A percentile compares a stretch with the other conserved stretches of the same genome.
Evolutionary conservation across 2,113 vertebrate genomes (phyloP).

Genomic region (Lepus americanus): DNA sequence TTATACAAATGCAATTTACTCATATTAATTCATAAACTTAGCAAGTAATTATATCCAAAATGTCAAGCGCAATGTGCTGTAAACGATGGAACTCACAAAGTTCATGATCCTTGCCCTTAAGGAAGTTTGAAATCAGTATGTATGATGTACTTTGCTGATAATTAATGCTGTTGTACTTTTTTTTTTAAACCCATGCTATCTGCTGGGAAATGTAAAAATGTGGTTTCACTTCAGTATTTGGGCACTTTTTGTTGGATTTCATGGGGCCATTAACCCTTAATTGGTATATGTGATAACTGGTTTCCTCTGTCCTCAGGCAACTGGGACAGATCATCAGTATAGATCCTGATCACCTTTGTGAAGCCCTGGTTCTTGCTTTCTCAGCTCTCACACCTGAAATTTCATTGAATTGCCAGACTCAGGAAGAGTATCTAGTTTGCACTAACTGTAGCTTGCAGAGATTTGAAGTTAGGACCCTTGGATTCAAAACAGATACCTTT

Average conservation of each 20-base stretch:
- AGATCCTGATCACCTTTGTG: background rate
- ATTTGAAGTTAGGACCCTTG: constrained; percentile 33
- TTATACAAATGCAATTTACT: background rate
- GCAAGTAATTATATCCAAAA: background rate
- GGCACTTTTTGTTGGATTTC: background rate
- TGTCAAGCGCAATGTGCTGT: background rate
- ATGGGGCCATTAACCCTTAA: background rate
- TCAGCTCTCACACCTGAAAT: constrained; percentile 3
- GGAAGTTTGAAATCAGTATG: constrained; percentile 29
- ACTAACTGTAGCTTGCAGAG: background rate
- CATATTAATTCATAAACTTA: background rate
- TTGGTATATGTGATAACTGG: background rate
- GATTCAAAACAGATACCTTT: constrained; percentile 29
- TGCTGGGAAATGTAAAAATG: constrained; percentile 23
- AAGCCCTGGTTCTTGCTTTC: background rate
- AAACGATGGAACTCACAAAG: background rate
- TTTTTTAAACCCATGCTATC: background rate
- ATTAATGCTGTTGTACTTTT: background rate
- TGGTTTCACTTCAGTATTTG: background rate
- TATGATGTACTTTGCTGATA: constrained; percentile 26
- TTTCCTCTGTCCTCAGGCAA: background rate
- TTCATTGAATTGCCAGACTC: constrained; percentile 1
- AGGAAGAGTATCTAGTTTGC: background rate
- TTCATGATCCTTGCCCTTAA: background rate
- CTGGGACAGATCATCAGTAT: background rate